These are phyloP conservation scores for Syritta pipiens DNA, from an alignment of 2,888 invertebrate species.

Conservation along the genomic window DNA sequence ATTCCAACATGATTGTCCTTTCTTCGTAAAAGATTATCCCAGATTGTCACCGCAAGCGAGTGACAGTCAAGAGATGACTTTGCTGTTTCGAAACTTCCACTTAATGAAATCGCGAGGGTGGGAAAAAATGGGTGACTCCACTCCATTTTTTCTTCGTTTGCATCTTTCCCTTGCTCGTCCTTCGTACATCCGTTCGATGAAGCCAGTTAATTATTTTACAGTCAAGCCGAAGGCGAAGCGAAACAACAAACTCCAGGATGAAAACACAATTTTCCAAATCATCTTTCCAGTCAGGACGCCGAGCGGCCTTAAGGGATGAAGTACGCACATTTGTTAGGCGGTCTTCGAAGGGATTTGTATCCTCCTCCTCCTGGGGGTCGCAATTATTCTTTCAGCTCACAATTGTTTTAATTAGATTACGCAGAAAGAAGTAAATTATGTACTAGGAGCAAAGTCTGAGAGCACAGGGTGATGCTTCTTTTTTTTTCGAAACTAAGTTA, in stretches of 20 bases:
- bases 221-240: conserved; percentile 36
- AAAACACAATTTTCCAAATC: conserved; percentile 56
- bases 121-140: conserved; percentile 1
- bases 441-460: no score
- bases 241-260: conserved; percentile 37
- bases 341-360: conserved; percentile 54
- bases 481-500: no score
- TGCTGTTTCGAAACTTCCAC: conserved; percentile 20
- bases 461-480: conserved; percentile 6
- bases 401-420: conserved; percentile 15
- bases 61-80: conserved; percentile 41
- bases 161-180: conserved; percentile 28
- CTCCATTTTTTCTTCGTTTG: conserved; percentile 8
- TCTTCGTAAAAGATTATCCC: conserved; percentile 42
- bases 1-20: conserved; percentile 29
- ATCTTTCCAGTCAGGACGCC: neutral
- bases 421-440: neutral
- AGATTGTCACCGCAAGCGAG: conserved; percentile 61
- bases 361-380: no score
- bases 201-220: conserved; percentile 65
- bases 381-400: conserved; percentile 23
- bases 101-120: conserved; percentile 36
- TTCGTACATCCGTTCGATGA: conserved; percentile 50
- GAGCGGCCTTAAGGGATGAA: neutral
- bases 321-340: conserved; percentile 53